Base-by-base conservation (phyloP, 2,797 vertebrate species). In the Sebastes oblongus region DNA sequence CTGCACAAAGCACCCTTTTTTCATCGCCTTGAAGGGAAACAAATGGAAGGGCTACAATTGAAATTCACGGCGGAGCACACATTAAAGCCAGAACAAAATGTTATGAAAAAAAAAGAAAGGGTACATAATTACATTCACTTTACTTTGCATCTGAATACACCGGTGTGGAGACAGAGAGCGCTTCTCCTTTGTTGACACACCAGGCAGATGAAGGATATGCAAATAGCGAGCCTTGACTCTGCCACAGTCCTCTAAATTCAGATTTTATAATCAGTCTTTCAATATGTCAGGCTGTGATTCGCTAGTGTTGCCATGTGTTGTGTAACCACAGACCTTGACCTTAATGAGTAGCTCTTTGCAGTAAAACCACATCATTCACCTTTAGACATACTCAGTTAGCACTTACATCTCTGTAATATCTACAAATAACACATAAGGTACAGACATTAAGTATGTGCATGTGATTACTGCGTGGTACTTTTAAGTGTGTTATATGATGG, bases 151-250 rank as follows among this genome's bases (percentile, higher is more conserved):
- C 72, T 94, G 95, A 97, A 96, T 89, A 66, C 83, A 75, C 93
- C 92, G 95, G 94, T 93, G 94, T 93, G 95, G 88, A 95, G 78
- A 83, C 56, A 46, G 80, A 82, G 82, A 75, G 86, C 6, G 42
- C 75, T 86, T 91, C 92, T 92, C 91, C 92, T 97, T 96, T 96
- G 96, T 97, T 96, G 89, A 92, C 96, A 96, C 96, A 96, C 96
- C 94, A 95, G 88, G 92, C 93, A 96, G 96, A 97, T 97, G 96
- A 97, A 97, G 96, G 96, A 97, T 96, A 97, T 97, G 96, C 95
- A 96, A 97, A 97, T 96, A 90, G 93, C 86, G 86, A 96, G 95
- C 93, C 72, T 64, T 92, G 95, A 94, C 91, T 94, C 94, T 92
- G 93, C 94, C 93, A 93, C 90, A 92, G 95, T 95, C 96, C 70